Percentiles rank a stretch among this genome's conserved stretches.
These are phyloP conservation scores for Epinephelus awoara DNA, from an alignment of 2,797 vertebrate genomes.

Conservation along the genomic window DNA sequence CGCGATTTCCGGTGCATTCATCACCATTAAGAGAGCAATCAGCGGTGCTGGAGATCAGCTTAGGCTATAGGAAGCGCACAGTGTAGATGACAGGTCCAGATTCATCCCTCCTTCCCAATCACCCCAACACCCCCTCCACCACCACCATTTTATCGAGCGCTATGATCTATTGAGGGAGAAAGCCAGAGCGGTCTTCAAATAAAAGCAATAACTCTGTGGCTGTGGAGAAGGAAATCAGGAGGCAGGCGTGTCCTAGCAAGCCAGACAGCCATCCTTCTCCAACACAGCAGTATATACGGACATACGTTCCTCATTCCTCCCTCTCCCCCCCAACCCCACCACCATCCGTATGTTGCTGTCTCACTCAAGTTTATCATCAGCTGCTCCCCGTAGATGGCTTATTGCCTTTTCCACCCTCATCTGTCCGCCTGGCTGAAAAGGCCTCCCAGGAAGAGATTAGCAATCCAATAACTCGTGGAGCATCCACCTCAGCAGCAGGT, in stretches of 20 bases:
- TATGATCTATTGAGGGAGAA: conserved; percentile 84
- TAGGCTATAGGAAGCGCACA: conserved; percentile 17
- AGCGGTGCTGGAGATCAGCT: conserved; percentile 37
- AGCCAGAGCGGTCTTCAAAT: conserved; percentile 75
- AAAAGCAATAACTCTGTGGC: conserved; percentile 81
- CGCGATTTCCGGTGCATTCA: conserved; percentile 57
- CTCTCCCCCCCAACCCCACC: background rate
- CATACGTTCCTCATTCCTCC: conserved; percentile 20
- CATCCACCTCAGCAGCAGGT: conserved; percentile 77
- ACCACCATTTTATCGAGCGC: conserved; percentile 77
- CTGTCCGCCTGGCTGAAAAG: conserved; percentile 75
- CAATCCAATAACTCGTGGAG: conserved; percentile 80
- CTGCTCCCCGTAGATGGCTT: conserved; percentile 73
- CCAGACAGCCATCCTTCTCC: conserved; percentile 41
- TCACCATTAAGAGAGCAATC: conserved; percentile 72
- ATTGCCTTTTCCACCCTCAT: conserved; percentile 79
- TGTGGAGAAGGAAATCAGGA: conserved; percentile 56
- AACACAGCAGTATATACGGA: conserved; percentile 25
- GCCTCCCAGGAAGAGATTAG: conserved; percentile 85
- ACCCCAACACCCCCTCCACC: conserved; percentile 9
- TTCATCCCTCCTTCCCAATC: conserved; percentile 60
- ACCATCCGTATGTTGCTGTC: conserved; percentile 31
- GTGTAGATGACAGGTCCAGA: conserved; percentile 48
- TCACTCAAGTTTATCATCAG: conserved; percentile 76
- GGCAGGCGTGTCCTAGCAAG: conserved; percentile 39